A percentile compares a stretch with the other conserved stretches of the same genome.
These are phyloP conservation scores for Drosophila flavopinicola DNA, from an alignment of 2,888 invertebrate genomes.

Conservation along the genomic window DNA sequence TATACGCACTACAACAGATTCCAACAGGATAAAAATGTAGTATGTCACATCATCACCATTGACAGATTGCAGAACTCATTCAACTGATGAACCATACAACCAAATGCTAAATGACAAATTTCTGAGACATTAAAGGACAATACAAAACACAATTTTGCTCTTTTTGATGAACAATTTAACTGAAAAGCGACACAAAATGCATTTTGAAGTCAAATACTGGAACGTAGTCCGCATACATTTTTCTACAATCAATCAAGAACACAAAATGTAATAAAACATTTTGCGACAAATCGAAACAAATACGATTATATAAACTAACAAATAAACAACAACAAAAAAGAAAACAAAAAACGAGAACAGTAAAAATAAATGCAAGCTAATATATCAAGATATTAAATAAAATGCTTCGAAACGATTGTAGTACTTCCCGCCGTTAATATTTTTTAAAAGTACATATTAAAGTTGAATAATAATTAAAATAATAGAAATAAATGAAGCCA, in stretches of 20 bases:
- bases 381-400: constrained; percentile 32
- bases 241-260: constrained; percentile 70
- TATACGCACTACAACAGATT: neutral
- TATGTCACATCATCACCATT: constrained; percentile 3
- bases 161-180: constrained; percentile 59
- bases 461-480: constrained; percentile 51
- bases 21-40: neutral
- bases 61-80: constrained; percentile 30
- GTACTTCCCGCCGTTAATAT: constrained; percentile 81
- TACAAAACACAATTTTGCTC: constrained; percentile 67
- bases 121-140: constrained; percentile 77
- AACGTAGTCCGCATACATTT: constrained; percentile 60
- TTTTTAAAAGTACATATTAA: constrained; percentile 47
- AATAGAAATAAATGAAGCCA: constrained; percentile 31
- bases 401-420: constrained; percentile 73
- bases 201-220: constrained; percentile 47
- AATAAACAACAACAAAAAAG: constrained; percentile 24
- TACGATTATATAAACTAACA: constrained; percentile 56
- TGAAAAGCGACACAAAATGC: constrained; percentile 35
- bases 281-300: constrained; percentile 67
- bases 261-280: constrained; percentile 52
- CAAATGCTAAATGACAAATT: constrained; percentile 56
- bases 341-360: constrained; percentile 10
- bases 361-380: constrained; percentile 27
- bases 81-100: constrained; percentile 21